Evolutionary conservation across 1,140 invertebrate genomes (phyloP), one percentile per base, ranked within the genome.

Genomic region (Hylaeus volcanicus): DNA sequence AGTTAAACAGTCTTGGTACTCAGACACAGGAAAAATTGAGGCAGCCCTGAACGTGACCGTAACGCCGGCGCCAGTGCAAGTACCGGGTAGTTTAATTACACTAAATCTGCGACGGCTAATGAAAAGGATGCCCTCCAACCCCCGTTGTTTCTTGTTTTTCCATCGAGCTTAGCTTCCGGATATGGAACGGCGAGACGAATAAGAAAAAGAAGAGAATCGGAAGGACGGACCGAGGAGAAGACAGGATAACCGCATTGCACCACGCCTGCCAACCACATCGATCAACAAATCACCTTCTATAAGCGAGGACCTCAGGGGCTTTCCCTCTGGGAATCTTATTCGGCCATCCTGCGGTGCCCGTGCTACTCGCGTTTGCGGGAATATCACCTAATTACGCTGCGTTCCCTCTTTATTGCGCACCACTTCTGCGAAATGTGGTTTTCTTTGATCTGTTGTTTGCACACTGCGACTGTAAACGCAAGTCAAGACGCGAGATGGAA

Each of bases 281-380:
- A 88, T 89, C 89, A 89, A 90, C 87, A 86, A 88, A 90, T 90
- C 89, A 87, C 81, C 81, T 74, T 73, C 79, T 82, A 79, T 80
- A 82, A 88, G 72, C 72, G 63, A 6, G 37, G 53, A 43, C 58
- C 56, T 26, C 8, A 12, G 51, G 53, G 6, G 45, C 26, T 48
- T 51, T n/a, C 60, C 45, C 58, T 65, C 4, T 2, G 53, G 51
- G 65, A 64, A 51, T 64, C 43, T 51, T 11, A 14, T 15, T 8
- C 12, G n/a, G 15, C 6, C n/a, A 14, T 60, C 5, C 12, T 6
- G 15, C 5, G 43, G 63, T 37, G n/a, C 39, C 26, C 5, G 55
- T 51, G n/a, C 55, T 75, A 56, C 51, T 60, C 61, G 60, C n/a
- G 39, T 58, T 53, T 6, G 48, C 43, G 5, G 64, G 11, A 51